phyloP scores from a whole-genome alignment of 2,797 vertebrate genomes.

The Bradypus variegatus region DNA sequence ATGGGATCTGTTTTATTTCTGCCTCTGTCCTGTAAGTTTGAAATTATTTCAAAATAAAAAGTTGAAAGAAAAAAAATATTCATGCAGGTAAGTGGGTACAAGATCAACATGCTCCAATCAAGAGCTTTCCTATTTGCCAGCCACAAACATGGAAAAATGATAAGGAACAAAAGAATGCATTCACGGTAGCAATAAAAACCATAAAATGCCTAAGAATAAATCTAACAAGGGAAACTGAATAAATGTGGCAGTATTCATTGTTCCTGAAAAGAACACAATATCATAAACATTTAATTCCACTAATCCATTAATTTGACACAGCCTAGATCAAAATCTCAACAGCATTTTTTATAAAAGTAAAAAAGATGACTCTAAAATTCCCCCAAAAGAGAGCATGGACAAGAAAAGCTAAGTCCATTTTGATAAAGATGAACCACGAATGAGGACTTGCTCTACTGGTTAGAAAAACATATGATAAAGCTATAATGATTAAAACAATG shows the following conservation, averaged over 20 bases:
- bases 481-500: neutral
- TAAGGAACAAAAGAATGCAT: neutral
- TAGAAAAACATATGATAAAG: neutral
- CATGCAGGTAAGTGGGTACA: neutral
- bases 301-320: neutral
- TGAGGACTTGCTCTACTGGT: neutral
- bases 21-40: too few relatives aligned
- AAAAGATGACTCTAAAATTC: slow-evolving; percentile 4
- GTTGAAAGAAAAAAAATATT: neutral
- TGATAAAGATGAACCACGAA: neutral
- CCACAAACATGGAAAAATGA: slow-evolving; percentile 21
- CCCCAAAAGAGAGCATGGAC: neutral
- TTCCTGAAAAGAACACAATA: neutral
- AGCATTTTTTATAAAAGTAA: neutral
- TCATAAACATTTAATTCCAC: neutral
- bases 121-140: neutral
- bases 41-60: too few relatives aligned
- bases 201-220: neutral
- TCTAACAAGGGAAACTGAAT: neutral
- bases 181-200: neutral
- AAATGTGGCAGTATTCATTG: neutral
- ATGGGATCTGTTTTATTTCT: too few relatives aligned
- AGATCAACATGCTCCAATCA: neutral
- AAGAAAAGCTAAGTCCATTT: slow-evolving; percentile 18
- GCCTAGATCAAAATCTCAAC: neutral